Base-by-base conservation (phyloP, 2,797 vertebrate genomes). In the Hylomyscus alleni region DNA sequence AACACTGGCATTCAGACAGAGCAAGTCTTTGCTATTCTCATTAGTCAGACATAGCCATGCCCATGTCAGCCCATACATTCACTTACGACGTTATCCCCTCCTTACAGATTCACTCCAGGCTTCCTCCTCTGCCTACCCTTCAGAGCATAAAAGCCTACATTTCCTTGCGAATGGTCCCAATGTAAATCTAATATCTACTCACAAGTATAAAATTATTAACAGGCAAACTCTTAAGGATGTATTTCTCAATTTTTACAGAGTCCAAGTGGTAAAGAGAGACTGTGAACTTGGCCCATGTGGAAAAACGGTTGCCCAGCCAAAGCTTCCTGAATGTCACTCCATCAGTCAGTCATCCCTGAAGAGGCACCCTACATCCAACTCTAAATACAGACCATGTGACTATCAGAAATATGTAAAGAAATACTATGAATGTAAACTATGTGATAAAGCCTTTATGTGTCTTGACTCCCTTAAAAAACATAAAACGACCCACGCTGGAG, bases 161-260 rank as follows among this genome's bases (percentile, higher is more conserved):
- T 40, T 26, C 52, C 22, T 75, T 88, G n/a, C 65, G 20, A 78
- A 34, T 65, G 56, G 17, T 90, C 20, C 31, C 44, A 65, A 6
- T 50, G 47, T 65, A 22, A 47, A 29, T 50, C 44, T n/a, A 50
- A 15, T 37, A 50, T n/a, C 31, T 60, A 47, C 20, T 73, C 24
- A 24, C 69, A 58, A 72, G n/a, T 83, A 19, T 58, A 31, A 60
- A 34, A 14, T 22, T 9, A 22, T 58, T 72, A 24, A 24, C 26
- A 56, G 75, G 40, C 31, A 75, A 83, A 73, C 65, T 20, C 37
- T 83, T 58, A 60, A 60, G 56, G 7, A 26, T 82, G 13, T 50
- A 31, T 73, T 83, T 83, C 52, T 82, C 54, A n/a, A 60, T 62
- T 60, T 73, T 84, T 75, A 37, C 67, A 92, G 90, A 84, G 47